These are phyloP conservation scores for Pammene fasciana DNA, from an alignment of 2,888 invertebrate genomes.

Conservation along the genomic window DNA sequence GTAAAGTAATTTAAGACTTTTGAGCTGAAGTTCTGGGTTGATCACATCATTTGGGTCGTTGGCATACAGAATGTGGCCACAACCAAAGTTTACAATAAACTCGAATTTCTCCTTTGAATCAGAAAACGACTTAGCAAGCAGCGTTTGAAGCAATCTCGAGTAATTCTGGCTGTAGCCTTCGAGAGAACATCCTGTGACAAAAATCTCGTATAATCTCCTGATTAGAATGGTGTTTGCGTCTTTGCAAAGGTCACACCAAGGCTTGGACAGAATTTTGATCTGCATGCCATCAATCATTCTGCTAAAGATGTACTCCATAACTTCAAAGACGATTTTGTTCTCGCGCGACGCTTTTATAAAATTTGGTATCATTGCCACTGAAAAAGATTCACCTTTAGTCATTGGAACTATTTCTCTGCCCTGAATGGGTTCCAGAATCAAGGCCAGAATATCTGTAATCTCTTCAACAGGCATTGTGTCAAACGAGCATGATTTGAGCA, in stretches of 20 bases:
- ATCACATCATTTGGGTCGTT: slow-evolving; percentile 71
- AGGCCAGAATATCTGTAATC: slow-evolving; percentile 67
- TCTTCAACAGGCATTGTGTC: slow-evolving; percentile 65
- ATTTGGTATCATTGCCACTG: slow-evolving; percentile 61
- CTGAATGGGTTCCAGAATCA: slow-evolving; percentile 71
- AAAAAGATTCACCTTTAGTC: slow-evolving; percentile 56
- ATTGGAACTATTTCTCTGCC: slow-evolving; percentile 61
- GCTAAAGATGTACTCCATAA: slow-evolving; percentile 80
- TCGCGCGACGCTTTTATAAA: slow-evolving; percentile 65
- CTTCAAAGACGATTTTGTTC: slow-evolving; percentile 81
- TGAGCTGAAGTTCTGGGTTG: slow-evolving; percentile 77
- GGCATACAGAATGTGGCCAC: slow-evolving; percentile 74
- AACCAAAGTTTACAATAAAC: slow-evolving; percentile 83
- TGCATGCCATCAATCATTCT: slow-evolving; percentile 77
- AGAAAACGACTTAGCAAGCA: slow-evolving; percentile 74
- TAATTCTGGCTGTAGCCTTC: slow-evolving; percentile 67
- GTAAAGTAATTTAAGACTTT: slow-evolving; percentile 73
- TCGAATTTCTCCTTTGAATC: slow-evolving; percentile 76
- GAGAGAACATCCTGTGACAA: slow-evolving; percentile 75
- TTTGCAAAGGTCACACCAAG: slow-evolving; percentile 74
- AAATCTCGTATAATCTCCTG: slow-evolving; percentile 74
- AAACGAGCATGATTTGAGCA: slow-evolving; percentile 74
- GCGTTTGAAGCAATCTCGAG: slow-evolving; percentile 67
- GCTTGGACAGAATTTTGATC: slow-evolving; percentile 64
- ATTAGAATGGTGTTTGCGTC: slow-evolving; percentile 68